These are phyloP conservation scores for Engraulis encrasicolus DNA, from an alignment of 2,113 vertebrate species.

Conservation along the genomic window DNA sequence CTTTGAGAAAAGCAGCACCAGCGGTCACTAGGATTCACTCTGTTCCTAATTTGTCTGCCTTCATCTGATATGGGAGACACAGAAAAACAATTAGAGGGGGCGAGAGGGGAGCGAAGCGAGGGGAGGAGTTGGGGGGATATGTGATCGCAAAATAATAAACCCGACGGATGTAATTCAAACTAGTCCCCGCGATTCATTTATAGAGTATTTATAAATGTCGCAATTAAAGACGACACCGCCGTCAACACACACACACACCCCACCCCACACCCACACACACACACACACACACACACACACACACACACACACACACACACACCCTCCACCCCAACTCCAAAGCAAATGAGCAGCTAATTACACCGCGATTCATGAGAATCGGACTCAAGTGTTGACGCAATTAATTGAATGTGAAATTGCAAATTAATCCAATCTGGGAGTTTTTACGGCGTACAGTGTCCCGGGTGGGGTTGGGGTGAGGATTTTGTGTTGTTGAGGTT, in stretches of 20 bases:
- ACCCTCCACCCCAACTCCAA: conserved; percentile 35
- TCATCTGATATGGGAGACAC: conserved; percentile 50
- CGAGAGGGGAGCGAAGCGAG: background rate
- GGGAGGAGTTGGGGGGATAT: background rate
- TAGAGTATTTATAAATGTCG: conserved; percentile 72
- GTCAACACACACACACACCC: background rate
- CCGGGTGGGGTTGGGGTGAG: conserved; percentile 30
- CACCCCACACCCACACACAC: no score
- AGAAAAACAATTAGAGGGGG: conserved; percentile 62
- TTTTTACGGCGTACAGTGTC: conserved; percentile 52
- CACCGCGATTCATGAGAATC: conserved; percentile 70
- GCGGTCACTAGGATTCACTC: background rate
- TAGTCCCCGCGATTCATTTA: conserved; percentile 70
- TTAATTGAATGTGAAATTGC: conserved; percentile 77
- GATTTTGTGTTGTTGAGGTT: background rate
- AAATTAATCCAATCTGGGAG: conserved; percentile 68
- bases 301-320: no score
- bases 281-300: no score
- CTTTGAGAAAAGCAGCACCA: background rate
- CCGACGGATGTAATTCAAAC: conserved; percentile 64
- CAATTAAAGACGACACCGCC: conserved; percentile 56
- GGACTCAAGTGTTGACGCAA: conserved; percentile 70
- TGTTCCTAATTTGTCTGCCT: conserved; percentile 37
- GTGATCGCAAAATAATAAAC: conserved; percentile 67
- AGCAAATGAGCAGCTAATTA: conserved; percentile 76